Evolutionary conservation across 2,888 invertebrate species (phyloP).

Genomic region (Halictus ligatus): DNA sequence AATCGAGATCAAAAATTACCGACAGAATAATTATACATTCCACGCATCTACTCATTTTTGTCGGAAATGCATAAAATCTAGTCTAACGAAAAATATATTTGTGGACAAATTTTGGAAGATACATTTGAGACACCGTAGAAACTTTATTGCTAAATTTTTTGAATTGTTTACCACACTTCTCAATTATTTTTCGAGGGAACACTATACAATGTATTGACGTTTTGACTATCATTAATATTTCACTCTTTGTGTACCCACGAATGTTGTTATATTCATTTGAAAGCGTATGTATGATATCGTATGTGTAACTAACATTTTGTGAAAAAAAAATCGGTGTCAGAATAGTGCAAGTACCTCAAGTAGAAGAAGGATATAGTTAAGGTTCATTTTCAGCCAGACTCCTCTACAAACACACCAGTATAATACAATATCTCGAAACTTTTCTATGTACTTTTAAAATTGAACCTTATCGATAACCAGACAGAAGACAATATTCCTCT

Average conservation of each 20-base stretch:
- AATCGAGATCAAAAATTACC: no score
- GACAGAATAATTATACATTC: no score
- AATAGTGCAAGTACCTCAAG: background rate
- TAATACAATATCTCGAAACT: slow-evolving; percentile 26
- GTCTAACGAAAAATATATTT: no score
- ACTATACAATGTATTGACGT: no score
- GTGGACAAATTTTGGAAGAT: no score
- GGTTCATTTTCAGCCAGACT: slow-evolving; percentile 18
- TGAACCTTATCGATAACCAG: slow-evolving; percentile 51
- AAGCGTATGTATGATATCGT: no score
- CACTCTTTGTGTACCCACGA: background rate
- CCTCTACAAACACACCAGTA: slow-evolving; percentile 7
- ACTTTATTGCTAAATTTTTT: no score
- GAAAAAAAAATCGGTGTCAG: background rate
- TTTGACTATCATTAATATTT: background rate
- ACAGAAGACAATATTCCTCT: slow-evolving; percentile 46
- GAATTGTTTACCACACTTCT: no score
- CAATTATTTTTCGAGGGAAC: no score
- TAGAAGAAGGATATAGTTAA: background rate
- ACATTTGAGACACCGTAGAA: no score
- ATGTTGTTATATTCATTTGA: background rate
- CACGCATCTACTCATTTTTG: no score
- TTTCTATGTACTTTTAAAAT: slow-evolving; percentile 50
- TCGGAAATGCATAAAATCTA: no score
- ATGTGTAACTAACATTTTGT: background rate